Evolutionary conservation across 1,140 invertebrate genomes (phyloP).

Genomic region (Calliphora vicina): DNA sequence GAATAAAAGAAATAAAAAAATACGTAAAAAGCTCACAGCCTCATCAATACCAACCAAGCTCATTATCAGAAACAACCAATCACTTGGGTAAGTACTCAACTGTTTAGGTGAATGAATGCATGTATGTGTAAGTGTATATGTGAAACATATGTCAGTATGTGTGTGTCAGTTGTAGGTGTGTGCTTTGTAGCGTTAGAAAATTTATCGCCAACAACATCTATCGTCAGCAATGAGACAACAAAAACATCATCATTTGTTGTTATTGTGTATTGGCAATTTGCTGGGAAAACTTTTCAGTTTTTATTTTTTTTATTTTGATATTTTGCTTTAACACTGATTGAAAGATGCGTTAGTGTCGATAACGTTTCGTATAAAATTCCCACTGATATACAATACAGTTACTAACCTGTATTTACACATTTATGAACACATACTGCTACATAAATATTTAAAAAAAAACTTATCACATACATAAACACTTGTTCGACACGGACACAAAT

Average conservation of each 20-base stretch:
- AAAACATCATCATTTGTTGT: background rate
- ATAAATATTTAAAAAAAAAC: background rate
- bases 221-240: background rate
- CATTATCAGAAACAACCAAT: conserved; percentile 17
- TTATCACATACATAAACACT: no score
- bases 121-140: background rate
- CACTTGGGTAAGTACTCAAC: background rate
- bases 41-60: background rate
- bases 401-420: no score
- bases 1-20: background rate
- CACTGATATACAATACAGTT: background rate
- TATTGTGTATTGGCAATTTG: background rate
- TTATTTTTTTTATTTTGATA: background rate
- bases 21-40: background rate
- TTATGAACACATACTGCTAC: background rate
- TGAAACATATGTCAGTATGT: background rate
- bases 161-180: background rate
- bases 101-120: background rate
- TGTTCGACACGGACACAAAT: background rate
- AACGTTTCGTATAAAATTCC: background rate
- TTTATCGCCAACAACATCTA: conserved; percentile 4
- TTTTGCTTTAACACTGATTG: conserved; percentile 12
- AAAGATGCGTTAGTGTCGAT: conserved; percentile 18
- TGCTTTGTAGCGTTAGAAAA: background rate
- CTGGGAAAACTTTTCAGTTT: background rate